Base-by-base conservation (phyloP, 2,113 vertebrate species). In the Indicator maculatus region DNA sequence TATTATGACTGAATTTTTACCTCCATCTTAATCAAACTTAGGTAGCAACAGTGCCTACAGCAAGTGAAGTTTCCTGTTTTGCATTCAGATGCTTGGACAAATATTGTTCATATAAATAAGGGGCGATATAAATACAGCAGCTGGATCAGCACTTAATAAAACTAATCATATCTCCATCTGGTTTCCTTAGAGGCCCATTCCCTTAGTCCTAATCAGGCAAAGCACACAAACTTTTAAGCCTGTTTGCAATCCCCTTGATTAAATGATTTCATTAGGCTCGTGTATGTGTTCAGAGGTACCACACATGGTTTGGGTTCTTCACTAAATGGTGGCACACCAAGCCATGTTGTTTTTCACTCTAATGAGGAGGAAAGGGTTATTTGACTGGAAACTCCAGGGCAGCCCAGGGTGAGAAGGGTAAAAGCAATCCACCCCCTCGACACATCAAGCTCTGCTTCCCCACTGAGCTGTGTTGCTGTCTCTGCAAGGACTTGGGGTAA, bases 81-180 rank as follows among this genome's bases (percentile, higher is more conserved):
- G 73, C 86, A 95, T 95, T 95, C 95, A 94, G 66, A 78, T 70
- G 73, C 70, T 95, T 88, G 90, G 92, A 93, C 90, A 95, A 94
- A 94, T 93, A 95, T 72, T 95, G 92, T 86, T 96, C 80, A 19
- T 94, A 91, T 86, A 88, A 91, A 96, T 93, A 95, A 89, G 85
- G 76, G 58, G 58, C 73, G 88, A 81, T 94, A 88, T 94, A 97
- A 96, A 95, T 90, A 72, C 93, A 86, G 93, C 94, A 93, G 86
- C 90, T 96, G 92, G 86, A 93, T 94, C 95, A 92, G 78, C 94
- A 93, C 83, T 93, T 91, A 95, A 97, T 97, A 96, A 93, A 96
- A 94, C 93, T 93, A 96, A 94, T 96, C 86, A 94, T 88, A 82
- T 78, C 94, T 94, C 88, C 80, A 91, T 93, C 90, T 96, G 86